A percentile compares a stretch with the other conserved stretches of the same genome.
Evolutionary conservation across 1,140 invertebrate species (phyloP).

Genomic region (Conus ventricosus): DNA sequence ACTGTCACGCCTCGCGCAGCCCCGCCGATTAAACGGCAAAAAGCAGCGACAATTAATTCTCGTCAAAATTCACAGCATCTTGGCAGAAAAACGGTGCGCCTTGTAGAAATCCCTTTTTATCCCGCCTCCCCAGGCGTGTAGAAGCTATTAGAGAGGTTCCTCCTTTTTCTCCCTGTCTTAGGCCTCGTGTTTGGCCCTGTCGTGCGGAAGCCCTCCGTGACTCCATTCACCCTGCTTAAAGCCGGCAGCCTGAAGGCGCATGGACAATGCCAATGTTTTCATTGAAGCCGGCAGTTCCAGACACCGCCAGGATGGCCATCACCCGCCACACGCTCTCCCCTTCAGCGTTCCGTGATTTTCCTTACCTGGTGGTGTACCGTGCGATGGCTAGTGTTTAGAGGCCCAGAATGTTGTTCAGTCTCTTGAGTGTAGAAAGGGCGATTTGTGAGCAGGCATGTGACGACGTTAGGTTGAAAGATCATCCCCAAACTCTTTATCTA

Average conservation of each 20-base stretch:
- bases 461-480: too few species aligned
- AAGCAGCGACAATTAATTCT: slow-evolving; percentile 14
- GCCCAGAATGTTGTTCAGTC: too few species aligned
- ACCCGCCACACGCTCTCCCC: too few species aligned
- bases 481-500: too few species aligned
- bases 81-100: background rate
- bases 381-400: too few species aligned
- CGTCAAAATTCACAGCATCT: slow-evolving; percentile 13
- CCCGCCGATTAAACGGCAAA: background rate
- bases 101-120: background rate
- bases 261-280: background rate
- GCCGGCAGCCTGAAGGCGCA: background rate
- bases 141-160: background rate
- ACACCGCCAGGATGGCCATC: too few species aligned
- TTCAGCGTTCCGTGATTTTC: too few species aligned
- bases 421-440: too few species aligned
- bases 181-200: too few species aligned
- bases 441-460: too few species aligned
- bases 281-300: background rate
- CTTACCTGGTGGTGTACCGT: too few species aligned
- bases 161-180: background rate
- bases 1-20: slow-evolving; percentile 7
- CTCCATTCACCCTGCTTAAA: background rate
- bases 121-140: background rate
- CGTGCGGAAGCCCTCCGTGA: background rate